phyloP scores from a whole-genome alignment of 2,888 invertebrate genomes.

The Drosophila niveifrons region DNA sequence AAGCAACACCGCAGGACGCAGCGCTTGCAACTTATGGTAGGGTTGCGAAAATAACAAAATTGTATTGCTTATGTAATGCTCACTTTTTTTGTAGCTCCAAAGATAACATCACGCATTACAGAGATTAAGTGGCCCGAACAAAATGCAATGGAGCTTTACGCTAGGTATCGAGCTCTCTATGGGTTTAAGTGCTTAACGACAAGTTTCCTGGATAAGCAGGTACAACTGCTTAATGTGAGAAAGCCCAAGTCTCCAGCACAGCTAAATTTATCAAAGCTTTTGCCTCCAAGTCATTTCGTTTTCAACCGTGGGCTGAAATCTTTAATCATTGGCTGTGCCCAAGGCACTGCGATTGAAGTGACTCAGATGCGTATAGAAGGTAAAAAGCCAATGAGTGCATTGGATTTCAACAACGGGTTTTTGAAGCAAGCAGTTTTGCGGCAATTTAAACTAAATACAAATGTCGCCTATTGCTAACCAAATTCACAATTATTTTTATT shows the following conservation, averaged over 20 bases:
- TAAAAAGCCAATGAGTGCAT: slow-evolving; percentile 90
- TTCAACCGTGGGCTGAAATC: slow-evolving; percentile 87
- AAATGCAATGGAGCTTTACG: slow-evolving; percentile 89
- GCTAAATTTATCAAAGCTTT: not conserved
- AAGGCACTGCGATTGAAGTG: slow-evolving; percentile 89
- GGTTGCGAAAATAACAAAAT: not conserved
- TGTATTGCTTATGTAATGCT: not conserved
- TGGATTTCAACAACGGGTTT: slow-evolving; percentile 95
- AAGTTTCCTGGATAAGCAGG: slow-evolving; percentile 87
- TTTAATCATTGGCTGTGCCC: slow-evolving; percentile 89
- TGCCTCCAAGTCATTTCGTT: slow-evolving; percentile 87
- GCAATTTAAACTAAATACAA: slow-evolving; percentile 66
- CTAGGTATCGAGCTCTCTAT: slow-evolving; percentile 90
- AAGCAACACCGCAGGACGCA: slow-evolving; percentile 88
- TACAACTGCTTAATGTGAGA: slow-evolving; percentile 88
- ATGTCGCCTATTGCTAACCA: slow-evolving; percentile 46
- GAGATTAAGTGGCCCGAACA: slow-evolving; percentile 89
- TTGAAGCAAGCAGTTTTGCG: slow-evolving; percentile 85
- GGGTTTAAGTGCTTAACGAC: slow-evolving; percentile 88
- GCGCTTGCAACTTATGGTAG: slow-evolving; percentile 90
- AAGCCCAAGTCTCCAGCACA: slow-evolving; percentile 38
- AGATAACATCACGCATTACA: slow-evolving; percentile 88
- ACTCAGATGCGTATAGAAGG: slow-evolving; percentile 88
- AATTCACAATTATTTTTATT: slow-evolving; percentile 39
- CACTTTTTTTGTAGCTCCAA: slow-evolving; percentile 89